Conservation (phyloP, 2,888 invertebrate genomes). For the Taenaris catops region DNA sequence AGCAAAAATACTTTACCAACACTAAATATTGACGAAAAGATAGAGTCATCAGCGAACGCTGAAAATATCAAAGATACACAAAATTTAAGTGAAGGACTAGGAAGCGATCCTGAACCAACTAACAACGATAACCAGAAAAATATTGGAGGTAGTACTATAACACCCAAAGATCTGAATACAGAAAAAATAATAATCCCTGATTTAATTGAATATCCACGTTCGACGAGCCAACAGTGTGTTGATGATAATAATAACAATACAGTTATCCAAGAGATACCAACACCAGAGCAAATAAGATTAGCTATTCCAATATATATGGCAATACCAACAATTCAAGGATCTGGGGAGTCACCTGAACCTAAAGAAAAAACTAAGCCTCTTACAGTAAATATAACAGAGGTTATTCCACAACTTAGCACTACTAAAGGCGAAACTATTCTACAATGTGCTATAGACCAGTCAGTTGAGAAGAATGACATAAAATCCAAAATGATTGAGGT, state of each 20-base stretch:
- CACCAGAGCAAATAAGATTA: conserved; percentile 33
- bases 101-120: no score
- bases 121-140: no score
- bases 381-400: conserved; percentile 30
- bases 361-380: conserved; percentile 31
- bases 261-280: conserved; percentile 53
- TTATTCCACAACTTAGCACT: conserved; percentile 19
- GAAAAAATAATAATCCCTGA: conserved; percentile 51
- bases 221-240: conserved; percentile 51
- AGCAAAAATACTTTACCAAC: no score
- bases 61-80: no score
- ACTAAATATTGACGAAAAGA: no score
- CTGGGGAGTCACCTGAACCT: conserved; percentile 38
- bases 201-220: conserved; percentile 48
- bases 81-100: no score
- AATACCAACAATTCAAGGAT: conserved; percentile 40
- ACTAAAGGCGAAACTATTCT: not conserved
- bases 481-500: conserved; percentile 71
- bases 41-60: no score
- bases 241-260: conserved; percentile 60
- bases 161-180: no score
- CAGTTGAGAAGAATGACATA: conserved; percentile 51
- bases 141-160: no score
- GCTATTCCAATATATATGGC: conserved; percentile 31
- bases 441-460: not conserved